Evolutionary conservation across 2,888 invertebrate genomes (phyloP), one percentile per base, ranked within the genome.

Genomic region (Cacoxenus indagator): DNA sequence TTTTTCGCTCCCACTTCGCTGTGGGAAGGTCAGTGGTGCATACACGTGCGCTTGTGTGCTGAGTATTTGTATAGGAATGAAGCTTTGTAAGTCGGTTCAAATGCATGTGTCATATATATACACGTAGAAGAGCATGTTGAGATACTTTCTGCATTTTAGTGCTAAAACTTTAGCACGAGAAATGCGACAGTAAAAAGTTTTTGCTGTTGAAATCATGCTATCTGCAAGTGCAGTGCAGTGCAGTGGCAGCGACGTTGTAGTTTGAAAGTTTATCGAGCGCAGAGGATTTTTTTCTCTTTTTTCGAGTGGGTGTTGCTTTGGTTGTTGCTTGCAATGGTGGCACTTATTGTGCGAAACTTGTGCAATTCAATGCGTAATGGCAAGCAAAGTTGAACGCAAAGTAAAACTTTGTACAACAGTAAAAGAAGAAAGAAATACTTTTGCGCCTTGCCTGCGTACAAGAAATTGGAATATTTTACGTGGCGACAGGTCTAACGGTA

Each of bases 141-240:
- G 45, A 51, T 48, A 48, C 43, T 43, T 59, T 59, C 81, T 81
- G 81, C 78, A 73, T 77, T 81, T 81, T 75, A 81, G 75, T 76
- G 80, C 76, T 62, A 71, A 72, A 76, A 62, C 73, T 72, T 61
- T 66, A 26, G 67, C 72, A 73, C 70, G 64, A 73, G 75, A 81
- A 81, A 77, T 82, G 81, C 81, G 81, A 81, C 81, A 81, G 81
- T 81, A 82, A 82, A 82, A 81, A 81, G 71, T 78, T 62, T 77
- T 81, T 37, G 14, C 37, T 37, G 2, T 5, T 37, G 37, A 8
- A 8, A 37, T 37, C 1, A 11, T 4, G 4, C 37, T 37, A 1
- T 1, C 37, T 37, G n/a, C n/a, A n/a, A n/a, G n/a, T 37, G 29
- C 8, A 29, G 8, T 27, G 27, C 6, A 24, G 22, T 24, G 54